These are phyloP conservation scores for Crotalus horridus DNA, from an alignment of 2,113 vertebrate species.

Conservation along the genomic window DNA sequence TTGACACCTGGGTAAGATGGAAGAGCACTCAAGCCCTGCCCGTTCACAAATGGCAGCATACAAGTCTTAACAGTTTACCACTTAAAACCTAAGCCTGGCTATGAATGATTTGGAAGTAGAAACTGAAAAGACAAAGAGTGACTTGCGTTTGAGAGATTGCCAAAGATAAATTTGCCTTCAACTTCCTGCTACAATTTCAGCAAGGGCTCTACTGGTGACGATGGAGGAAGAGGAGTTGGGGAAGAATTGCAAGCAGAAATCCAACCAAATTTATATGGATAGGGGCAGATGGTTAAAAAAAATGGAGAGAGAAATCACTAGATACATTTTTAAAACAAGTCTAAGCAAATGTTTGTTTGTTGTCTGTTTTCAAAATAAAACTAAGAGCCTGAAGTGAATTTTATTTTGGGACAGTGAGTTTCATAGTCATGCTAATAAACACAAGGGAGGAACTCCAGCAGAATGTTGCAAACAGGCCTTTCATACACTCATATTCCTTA, in stretches of 20 bases:
- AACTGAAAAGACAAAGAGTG: neutral
- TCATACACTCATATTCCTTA: neutral
- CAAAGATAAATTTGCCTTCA: slow-evolving; percentile 57
- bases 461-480: neutral
- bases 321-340: neutral
- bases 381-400: neutral
- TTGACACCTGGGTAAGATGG: slow-evolving; percentile 52
- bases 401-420: neutral
- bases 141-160: slow-evolving; percentile 53
- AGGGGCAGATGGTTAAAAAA: slow-evolving; percentile 36
- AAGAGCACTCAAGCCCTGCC: slow-evolving; percentile 42
- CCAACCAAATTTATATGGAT: slow-evolving; percentile 30
- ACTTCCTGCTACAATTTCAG: slow-evolving; percentile 37
- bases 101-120: slow-evolving; percentile 42
- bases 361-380: neutral
- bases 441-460: neutral
- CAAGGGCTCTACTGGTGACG: neutral
- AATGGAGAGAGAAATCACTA: slow-evolving; percentile 11
- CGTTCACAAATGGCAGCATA: slow-evolving; percentile 37
- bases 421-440: neutral
- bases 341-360: slow-evolving; percentile 1
- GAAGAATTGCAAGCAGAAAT: slow-evolving; percentile 23
- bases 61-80: slow-evolving; percentile 68
- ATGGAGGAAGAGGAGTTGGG: neutral
- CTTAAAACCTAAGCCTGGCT: slow-evolving; percentile 44